phyloP scores from a whole-genome alignment of 2,113 vertebrate species.

The Euleptes europaea region DNA sequence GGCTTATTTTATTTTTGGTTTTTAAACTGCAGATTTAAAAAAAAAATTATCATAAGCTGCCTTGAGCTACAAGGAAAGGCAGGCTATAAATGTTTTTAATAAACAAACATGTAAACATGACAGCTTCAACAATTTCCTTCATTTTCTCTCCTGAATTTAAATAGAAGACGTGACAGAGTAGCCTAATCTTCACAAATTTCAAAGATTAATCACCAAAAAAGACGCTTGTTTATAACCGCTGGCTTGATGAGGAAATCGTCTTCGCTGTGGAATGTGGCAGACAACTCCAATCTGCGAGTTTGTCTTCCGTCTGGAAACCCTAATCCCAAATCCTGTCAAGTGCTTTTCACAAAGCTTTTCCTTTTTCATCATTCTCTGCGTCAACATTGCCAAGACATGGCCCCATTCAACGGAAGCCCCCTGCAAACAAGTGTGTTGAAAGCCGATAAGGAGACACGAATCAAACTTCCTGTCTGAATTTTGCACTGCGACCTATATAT shows the following conservation, averaged over 20 bases:
- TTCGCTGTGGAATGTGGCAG: conserved; percentile 41
- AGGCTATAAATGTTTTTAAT: not conserved
- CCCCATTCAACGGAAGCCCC: conserved; percentile 15
- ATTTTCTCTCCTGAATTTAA: conserved; percentile 8
- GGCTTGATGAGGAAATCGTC: conserved; percentile 34
- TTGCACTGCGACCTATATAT: not conserved
- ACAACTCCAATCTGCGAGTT: conserved; percentile 46
- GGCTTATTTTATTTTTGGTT: too few relatives aligned
- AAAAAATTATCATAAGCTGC: too few relatives aligned
- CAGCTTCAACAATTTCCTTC: not conserved
- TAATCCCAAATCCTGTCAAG: conserved; percentile 50
- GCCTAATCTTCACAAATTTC: too few relatives aligned
- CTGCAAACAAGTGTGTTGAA: conserved; percentile 39
- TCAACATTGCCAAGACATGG: conserved; percentile 40
- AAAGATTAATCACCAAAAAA: too few relatives aligned
- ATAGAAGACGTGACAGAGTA: not conserved
- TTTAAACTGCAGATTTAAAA: too few relatives aligned
- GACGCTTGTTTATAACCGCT: not conserved
- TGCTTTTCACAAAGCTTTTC: conserved; percentile 38
- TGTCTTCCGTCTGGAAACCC: conserved; percentile 34
- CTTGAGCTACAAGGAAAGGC: not conserved
- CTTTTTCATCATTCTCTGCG: conserved; percentile 33
- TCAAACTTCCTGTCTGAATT: conserved; percentile 10
- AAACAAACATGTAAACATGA: not conserved
- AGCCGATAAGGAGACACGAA: conserved; percentile 46